These are phyloP conservation scores for Trichosurus vulpecula DNA, from an alignment of 2,797 vertebrate species.

Conservation along the genomic window DNA sequence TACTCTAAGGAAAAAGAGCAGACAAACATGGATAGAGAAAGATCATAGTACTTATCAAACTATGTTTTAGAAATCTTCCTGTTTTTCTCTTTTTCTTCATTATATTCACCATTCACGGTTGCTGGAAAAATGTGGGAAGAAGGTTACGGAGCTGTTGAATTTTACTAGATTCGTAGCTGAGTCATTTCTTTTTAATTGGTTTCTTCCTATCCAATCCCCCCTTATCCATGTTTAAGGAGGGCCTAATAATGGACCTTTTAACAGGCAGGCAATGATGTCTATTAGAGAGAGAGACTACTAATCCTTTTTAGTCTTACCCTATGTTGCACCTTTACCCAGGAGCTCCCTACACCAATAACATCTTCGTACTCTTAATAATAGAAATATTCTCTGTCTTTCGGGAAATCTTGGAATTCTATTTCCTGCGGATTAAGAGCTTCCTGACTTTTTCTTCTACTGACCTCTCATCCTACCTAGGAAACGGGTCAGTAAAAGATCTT, in stretches of 20 bases:
- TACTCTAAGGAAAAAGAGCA: neutral
- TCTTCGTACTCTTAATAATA: neutral
- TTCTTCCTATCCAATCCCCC: neutral
- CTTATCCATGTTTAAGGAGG: neutral
- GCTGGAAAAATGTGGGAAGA: neutral
- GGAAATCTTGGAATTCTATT: constrained; percentile 30
- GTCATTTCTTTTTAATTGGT: neutral
- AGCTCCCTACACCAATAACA: neutral
- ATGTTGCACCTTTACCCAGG: neutral
- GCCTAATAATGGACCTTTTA: neutral
- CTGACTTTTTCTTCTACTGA: constrained; percentile 4
- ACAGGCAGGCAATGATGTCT: neutral
- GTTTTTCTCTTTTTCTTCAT: neutral
- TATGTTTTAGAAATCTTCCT: neutral
- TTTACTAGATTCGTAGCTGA: neutral
- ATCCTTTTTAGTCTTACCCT: neutral
- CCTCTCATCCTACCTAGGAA: neutral
- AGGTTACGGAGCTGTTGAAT: neutral
- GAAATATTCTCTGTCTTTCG: neutral
- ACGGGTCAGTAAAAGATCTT: constrained; percentile 5
- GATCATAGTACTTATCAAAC: neutral
- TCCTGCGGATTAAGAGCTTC: constrained; percentile 3
- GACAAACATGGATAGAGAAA: neutral
- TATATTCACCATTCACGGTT: neutral
- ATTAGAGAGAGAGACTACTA: neutral